Evolutionary conservation across 2,888 invertebrate genomes (phyloP).

Genomic region (Andrena bicolor): DNA sequence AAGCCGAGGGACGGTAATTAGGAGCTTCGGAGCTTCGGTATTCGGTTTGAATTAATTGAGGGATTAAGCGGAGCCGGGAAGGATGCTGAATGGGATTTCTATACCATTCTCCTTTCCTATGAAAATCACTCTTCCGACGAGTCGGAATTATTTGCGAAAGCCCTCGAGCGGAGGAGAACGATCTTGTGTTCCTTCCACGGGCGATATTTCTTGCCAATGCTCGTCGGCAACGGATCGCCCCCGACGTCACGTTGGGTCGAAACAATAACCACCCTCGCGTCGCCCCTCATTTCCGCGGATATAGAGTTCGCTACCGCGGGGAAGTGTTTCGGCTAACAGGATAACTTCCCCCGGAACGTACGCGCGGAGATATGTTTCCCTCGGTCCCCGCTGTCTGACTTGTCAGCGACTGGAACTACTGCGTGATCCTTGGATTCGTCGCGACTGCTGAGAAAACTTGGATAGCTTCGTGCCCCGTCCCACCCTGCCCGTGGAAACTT

Average conservation of each 20-base stretch:
- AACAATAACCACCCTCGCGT: constrained; percentile 20
- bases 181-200: background rate
- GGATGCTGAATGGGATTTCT: background rate
- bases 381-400: constrained; percentile 20
- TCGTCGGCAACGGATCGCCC: background rate
- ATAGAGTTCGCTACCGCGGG: background rate
- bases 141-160: background rate
- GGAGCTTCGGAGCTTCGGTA: background rate
- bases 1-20: background rate
- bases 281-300: constrained; percentile 20
- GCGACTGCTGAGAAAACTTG: background rate
- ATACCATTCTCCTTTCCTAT: background rate
- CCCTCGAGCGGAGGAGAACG: background rate
- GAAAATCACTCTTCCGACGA: background rate
- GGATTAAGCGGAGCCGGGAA: background rate
- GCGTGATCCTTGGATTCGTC: constrained; percentile 1
- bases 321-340: background rate
- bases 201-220: constrained; percentile 15
- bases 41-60: constrained; percentile 14
- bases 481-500: background rate
- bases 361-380: constrained; percentile 21
- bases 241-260: background rate
- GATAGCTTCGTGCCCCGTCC: background rate
- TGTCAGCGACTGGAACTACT: constrained; percentile 30
- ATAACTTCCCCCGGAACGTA: constrained; percentile 4